Conservation (phyloP, 2,888 invertebrate species). For the Sinopyrophorus schimmeli region DNA sequence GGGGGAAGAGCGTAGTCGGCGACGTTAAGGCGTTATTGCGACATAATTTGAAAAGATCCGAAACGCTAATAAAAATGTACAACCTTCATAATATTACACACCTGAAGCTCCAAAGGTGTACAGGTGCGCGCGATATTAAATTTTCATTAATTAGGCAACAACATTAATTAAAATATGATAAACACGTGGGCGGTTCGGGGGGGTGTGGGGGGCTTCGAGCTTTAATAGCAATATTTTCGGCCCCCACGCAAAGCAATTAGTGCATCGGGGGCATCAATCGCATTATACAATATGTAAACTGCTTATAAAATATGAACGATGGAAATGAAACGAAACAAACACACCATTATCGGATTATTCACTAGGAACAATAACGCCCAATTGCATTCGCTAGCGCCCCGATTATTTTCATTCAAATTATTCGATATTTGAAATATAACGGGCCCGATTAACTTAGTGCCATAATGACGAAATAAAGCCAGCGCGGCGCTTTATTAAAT, state of each 20-base stretch:
- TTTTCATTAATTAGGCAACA: constrained; percentile 29
- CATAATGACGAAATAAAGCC: no score
- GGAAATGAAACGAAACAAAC: constrained; percentile 16
- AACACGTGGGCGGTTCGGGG: constrained; percentile 20
- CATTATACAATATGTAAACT: constrained; percentile 3
- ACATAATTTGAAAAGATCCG: no score
- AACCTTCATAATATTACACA: constrained; percentile 18
- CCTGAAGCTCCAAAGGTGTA: constrained; percentile 17
- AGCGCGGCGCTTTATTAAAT: constrained; percentile 2
- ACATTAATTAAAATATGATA: constrained; percentile 29
- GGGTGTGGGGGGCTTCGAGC: constrained; percentile 14
- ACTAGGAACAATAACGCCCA: constrained; percentile 9
- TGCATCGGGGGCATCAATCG: constrained; percentile 17
- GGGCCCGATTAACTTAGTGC: constrained; percentile 12
- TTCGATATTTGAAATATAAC: constrained; percentile 10
- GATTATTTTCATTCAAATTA: constrained; percentile 21
- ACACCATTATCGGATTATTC: constrained; percentile 19
- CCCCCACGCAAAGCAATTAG: constrained; percentile 15
- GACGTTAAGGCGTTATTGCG: no score
- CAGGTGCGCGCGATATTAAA: constrained; percentile 24
- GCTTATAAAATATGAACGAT: constrained; percentile 12
- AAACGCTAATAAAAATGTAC: constrained; percentile 24
- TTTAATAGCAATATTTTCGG: constrained; percentile 23
- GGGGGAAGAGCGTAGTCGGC: no score
- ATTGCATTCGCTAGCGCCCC: constrained; percentile 13